Percentiles rank a stretch among this genome's conserved stretches.
These are phyloP conservation scores for Anolis apletophallus DNA, from an alignment of 2,797 vertebrate genomes.

Conservation along the genomic window DNA sequence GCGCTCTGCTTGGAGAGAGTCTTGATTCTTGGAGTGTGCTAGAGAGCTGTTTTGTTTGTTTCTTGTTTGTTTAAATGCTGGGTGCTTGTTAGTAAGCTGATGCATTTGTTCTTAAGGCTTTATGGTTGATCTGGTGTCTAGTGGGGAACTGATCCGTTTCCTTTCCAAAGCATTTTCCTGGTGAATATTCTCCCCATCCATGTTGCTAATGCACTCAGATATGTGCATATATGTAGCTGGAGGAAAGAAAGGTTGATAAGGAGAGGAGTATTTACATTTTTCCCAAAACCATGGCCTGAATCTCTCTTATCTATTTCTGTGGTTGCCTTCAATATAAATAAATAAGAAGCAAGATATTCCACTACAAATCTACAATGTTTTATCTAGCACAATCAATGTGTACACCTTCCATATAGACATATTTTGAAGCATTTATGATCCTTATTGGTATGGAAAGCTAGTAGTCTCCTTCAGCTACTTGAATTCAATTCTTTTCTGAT, in stretches of 20 bases:
- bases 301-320: neutral
- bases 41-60: no score
- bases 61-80: no score
- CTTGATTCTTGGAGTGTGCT: no score
- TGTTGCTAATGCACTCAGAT: neutral
- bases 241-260: neutral
- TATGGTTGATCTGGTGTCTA: no score
- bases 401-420: neutral
- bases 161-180: neutral
- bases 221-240: neutral
- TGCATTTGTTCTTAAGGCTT: no score
- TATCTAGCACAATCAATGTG: neutral
- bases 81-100: no score
- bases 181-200: neutral
- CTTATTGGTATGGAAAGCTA: neutral
- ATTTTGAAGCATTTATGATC: slow-evolving; percentile 8
- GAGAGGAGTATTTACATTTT: neutral
- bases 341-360: neutral
- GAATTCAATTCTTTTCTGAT: slow-evolving; percentile 15
- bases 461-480: neutral
- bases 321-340: neutral
- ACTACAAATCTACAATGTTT: neutral
- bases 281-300: neutral
- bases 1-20: no score
- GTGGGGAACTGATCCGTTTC: neutral